These are phyloP conservation scores for Enoplosus armatus DNA, from an alignment of 2,797 vertebrate species.

Conservation along the genomic window DNA sequence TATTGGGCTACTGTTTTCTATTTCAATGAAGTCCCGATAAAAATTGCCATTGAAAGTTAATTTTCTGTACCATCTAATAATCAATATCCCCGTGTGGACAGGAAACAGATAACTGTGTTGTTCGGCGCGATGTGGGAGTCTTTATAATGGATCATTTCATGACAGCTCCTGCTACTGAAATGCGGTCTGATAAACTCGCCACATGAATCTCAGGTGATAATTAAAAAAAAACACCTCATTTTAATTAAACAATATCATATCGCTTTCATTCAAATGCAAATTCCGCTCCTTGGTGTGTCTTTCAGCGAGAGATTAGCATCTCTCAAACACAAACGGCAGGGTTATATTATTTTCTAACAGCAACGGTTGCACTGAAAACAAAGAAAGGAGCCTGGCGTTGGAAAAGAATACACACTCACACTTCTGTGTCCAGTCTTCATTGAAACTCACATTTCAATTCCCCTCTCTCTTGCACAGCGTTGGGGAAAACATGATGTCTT, in stretches of 20 bases:
- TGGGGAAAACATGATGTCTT: background rate
- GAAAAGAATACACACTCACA: background rate
- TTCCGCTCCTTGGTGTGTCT: background rate
- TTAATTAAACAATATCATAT: slow-evolving; percentile 36
- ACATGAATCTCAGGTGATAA: slow-evolving; percentile 19
- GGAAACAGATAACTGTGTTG: background rate
- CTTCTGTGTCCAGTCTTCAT: background rate
- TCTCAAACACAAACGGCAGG: slow-evolving; percentile 10
- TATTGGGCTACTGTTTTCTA: background rate
- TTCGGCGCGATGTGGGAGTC: background rate
- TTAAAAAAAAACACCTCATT: slow-evolving; percentile 12
- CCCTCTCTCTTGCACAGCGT: background rate
- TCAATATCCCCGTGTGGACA: background rate
- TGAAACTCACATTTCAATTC: background rate
- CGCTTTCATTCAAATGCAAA: slow-evolving; percentile 46
- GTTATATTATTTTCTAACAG: background rate
- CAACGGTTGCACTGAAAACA: background rate
- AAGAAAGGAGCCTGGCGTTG: background rate
- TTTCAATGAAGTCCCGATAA: background rate
- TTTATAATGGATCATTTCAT: background rate
- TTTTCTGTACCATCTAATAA: slow-evolving; percentile 13
- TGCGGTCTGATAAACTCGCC: slow-evolving; percentile 17
- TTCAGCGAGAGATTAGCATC: slow-evolving; percentile 2
- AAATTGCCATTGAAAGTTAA: slow-evolving; percentile 7
- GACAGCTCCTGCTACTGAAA: slow-evolving; percentile 8